phyloP scores from a whole-genome alignment of 2,113 vertebrate species.

The Callithrix jacchus region DNA sequence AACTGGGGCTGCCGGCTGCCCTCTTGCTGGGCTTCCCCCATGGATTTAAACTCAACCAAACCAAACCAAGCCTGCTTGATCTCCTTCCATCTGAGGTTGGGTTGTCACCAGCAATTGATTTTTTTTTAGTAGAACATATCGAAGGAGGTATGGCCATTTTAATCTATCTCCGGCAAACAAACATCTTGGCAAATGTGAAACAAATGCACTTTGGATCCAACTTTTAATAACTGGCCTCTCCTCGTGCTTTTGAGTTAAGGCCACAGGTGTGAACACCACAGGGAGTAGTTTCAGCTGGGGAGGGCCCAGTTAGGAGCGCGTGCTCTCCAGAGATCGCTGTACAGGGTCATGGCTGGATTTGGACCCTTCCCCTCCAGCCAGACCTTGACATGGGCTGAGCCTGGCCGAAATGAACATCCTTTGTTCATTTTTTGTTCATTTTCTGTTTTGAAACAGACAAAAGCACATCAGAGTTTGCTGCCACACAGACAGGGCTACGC shows the following conservation, averaged over 20 bases:
- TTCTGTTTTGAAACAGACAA: neutral
- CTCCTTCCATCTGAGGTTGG: neutral
- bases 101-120: too few relatives aligned
- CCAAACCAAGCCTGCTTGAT: neutral
- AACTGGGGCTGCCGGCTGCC: fast-evolving
- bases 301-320: neutral
- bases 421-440: too few relatives aligned
- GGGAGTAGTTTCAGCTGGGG: neutral
- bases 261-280: neutral
- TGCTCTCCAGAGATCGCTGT: neutral
- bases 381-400: too few relatives aligned
- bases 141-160: neutral
- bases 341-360: fast-evolving
- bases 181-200: neutral
- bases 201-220: neutral
- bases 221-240: neutral
- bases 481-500: neutral
- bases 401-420: neutral
- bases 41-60: neutral
- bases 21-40: neutral
- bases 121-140: neutral
- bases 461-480: neutral
- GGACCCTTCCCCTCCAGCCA: neutral
- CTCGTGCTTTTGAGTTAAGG: neutral
- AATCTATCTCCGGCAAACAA: neutral